Conservation (phyloP, 2,888 invertebrate genomes). For the Xestia c-nigrum region DNA sequence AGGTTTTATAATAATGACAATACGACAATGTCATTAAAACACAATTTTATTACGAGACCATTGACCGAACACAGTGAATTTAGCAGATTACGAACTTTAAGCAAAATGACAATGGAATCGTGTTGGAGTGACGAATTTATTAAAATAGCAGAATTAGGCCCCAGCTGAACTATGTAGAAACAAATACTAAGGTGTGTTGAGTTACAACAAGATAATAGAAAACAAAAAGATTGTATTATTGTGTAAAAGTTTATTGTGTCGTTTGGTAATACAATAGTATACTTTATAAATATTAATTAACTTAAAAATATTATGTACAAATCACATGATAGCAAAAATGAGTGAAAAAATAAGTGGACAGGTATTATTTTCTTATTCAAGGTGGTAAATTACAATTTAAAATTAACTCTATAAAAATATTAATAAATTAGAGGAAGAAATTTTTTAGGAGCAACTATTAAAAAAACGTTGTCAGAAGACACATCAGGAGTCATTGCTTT, state of each 20-base stretch:
- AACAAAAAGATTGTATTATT: constrained; percentile 29
- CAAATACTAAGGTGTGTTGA: too few relatives aligned
- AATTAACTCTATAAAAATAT: constrained; percentile 33
- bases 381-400: constrained; percentile 37
- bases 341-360: constrained; percentile 49
- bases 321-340: constrained; percentile 70
- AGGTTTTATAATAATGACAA: too few relatives aligned
- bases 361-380: constrained; percentile 19
- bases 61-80: too few relatives aligned
- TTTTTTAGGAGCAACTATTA: constrained; percentile 18
- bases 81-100: too few relatives aligned
- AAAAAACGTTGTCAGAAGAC: constrained; percentile 21
- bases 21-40: too few relatives aligned
- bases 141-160: too few relatives aligned
- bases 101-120: too few relatives aligned
- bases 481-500: constrained; percentile 38
- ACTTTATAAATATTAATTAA: constrained; percentile 62
- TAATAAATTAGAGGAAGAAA: constrained; percentile 9
- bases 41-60: too few relatives aligned
- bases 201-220: background rate
- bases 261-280: constrained; percentile 71
- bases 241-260: constrained; percentile 80
- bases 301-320: constrained; percentile 73
- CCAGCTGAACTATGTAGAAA: too few relatives aligned
- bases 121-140: too few relatives aligned